Evolutionary conservation across 2,113 vertebrate species (phyloP).

Genomic region (Panthera leo): DNA sequence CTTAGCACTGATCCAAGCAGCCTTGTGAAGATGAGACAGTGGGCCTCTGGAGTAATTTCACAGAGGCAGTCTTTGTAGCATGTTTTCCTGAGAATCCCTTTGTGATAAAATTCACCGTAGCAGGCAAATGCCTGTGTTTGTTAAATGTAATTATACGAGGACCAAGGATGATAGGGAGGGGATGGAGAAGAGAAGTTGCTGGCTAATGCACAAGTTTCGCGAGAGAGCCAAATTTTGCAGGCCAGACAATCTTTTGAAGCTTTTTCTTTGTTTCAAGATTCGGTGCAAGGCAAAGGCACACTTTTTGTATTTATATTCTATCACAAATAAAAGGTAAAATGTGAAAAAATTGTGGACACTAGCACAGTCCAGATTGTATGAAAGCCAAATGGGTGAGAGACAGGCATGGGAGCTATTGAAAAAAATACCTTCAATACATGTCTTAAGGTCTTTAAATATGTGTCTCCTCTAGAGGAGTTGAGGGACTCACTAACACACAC

Average conservation of each 20-base stretch:
- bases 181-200: neutral
- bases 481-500: neutral
- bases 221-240: conserved; percentile 13
- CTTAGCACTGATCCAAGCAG: neutral
- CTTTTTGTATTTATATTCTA: neutral
- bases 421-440: neutral
- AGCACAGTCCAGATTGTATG: neutral
- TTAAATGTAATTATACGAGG: conserved; percentile 36
- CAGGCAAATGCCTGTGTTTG: conserved; percentile 22
- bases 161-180: neutral
- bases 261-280: conserved; percentile 27
- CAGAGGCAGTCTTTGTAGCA: neutral
- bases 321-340: conserved; percentile 18
- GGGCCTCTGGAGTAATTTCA: neutral
- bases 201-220: neutral
- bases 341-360: neutral
- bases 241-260: neutral
- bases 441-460: neutral
- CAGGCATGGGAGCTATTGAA: neutral
- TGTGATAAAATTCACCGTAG: neutral
- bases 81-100: conserved; percentile 26
- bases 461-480: neutral
- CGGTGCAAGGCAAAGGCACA: neutral
- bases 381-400: neutral
- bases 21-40: accelerated